A percentile compares a stretch with the other conserved stretches of the same genome.
Evolutionary conservation across 2,888 invertebrate species (phyloP).

Genomic region (Lysandra bellargus): DNA sequence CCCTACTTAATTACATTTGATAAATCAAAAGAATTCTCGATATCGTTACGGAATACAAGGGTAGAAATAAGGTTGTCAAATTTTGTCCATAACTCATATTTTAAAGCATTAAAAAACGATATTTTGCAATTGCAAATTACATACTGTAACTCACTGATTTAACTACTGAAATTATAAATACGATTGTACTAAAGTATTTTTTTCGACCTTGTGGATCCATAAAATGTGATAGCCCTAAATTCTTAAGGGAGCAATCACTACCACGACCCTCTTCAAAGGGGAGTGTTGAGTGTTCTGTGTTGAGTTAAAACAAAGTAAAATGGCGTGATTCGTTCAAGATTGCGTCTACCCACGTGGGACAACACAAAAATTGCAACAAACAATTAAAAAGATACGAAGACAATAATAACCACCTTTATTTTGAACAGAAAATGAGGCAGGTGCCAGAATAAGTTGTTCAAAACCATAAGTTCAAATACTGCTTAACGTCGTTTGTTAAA

Average conservation of each 20-base stretch:
- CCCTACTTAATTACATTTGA: slow-evolving; percentile 17
- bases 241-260: slow-evolving; percentile 30
- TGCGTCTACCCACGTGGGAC: neutral
- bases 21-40: slow-evolving; percentile 28
- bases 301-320: slow-evolving; percentile 45
- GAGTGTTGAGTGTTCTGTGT: slow-evolving; percentile 40
- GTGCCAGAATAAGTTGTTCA: too few relatives aligned
- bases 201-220: neutral
- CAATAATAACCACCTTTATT: neutral
- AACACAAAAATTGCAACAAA: neutral
- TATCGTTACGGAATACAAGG: slow-evolving; percentile 27
- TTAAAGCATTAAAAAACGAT: too few relatives aligned
- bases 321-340: neutral
- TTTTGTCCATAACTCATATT: neutral
- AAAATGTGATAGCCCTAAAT: slow-evolving; percentile 6
- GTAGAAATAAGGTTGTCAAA: slow-evolving; percentile 11
- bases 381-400: neutral
- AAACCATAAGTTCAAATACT: too few relatives aligned
- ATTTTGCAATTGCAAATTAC: too few relatives aligned
- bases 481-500: too few relatives aligned
- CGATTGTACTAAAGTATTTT: neutral
- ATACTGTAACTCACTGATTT: too few relatives aligned
- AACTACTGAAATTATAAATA: too few relatives aligned
- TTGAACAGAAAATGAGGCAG: too few relatives aligned
- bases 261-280: slow-evolving; percentile 32